Base-by-base conservation (phyloP, 2,888 invertebrate species). In the Hypomecis punctinalis region DNA sequence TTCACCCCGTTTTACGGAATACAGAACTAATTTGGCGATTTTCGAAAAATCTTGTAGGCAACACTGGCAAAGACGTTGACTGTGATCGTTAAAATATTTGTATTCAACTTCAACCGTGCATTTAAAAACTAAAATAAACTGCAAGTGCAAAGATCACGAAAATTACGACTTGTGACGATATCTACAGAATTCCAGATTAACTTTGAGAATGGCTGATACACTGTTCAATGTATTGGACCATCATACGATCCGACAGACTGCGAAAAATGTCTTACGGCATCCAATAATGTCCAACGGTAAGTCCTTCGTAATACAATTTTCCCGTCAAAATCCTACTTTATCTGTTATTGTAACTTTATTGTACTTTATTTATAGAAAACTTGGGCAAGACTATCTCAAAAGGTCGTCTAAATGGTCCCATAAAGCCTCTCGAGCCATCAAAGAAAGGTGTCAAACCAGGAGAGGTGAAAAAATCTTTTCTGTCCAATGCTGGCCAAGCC, bases 161-260 rank as follows among this genome's bases (percentile, higher is more conserved):
- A 23, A 23, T 23, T 23, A 3, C 23, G 23, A 23, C 23, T 23
- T 23, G 23, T 23, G 23, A 23, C 23, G 23, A 23, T 23, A 23
- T 23, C 23, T 23, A 23, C 23, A 23, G 23, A 48, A 37, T 37
- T 6, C 9, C 0, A 42, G 6, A 33, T 5, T 5, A 48, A 33
- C 58, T 70, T 23, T 23, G 23, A 23, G 46, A n/a, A 91, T 91
- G 91, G 79, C 87, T 43, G 86, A 90, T 55, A 84, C 90, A 23
- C 52, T 90, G 5, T 91, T 90, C 64, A 80, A 88, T 75, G 91
- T 91, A 66, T 91, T 92, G 56, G 88, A 90, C 3, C 89, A 91
- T 63, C 85, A 86, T 59, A 55, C 84, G n/a, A 81, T 81, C 23
- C 80, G 83, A 56, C 84, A 88, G 63, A 70, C 79, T 11, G 73